These are phyloP conservation scores for Scaptomyza flava DNA, from an alignment of 2,888 invertebrate genomes.

Conservation along the genomic window DNA sequence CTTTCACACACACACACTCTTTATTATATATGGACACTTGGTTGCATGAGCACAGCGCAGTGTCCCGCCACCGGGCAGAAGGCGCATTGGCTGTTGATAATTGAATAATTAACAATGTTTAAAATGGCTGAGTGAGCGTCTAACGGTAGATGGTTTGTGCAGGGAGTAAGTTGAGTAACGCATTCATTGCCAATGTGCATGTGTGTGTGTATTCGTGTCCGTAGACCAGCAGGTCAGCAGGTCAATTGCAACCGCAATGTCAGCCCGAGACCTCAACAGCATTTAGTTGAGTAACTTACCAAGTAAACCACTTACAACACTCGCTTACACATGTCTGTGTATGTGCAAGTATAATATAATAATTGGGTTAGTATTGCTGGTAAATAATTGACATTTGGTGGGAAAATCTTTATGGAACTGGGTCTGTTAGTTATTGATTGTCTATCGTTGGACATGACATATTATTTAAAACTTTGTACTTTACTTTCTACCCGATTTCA, in stretches of 20 bases:
- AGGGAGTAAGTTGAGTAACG: neutral
- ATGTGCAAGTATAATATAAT: constrained; percentile 21
- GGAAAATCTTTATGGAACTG: constrained; percentile 72
- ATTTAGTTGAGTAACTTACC: constrained; percentile 47
- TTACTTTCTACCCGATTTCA: constrained; percentile 37
- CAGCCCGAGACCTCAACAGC: constrained; percentile 57
- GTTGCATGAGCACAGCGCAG: constrained; percentile 16
- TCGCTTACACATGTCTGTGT: constrained; percentile 8
- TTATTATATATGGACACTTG: constrained; percentile 36
- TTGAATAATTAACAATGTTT: constrained; percentile 81
- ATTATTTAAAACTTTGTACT: constrained; percentile 26
- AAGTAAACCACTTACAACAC: constrained; percentile 22
- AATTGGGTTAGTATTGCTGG: constrained; percentile 60
- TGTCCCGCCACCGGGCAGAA: constrained; percentile 3
- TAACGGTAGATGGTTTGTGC: constrained; percentile 21
- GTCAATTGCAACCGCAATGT: constrained; percentile 78
- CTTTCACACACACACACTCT: constrained; percentile 9
- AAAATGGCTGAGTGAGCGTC: constrained; percentile 60
- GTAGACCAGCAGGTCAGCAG: constrained; percentile 68
- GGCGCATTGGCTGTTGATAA: constrained; percentile 60
- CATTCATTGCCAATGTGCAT: constrained; percentile 9
- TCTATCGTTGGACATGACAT: constrained; percentile 31
- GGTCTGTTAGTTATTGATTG: constrained; percentile 80
- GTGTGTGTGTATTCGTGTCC: constrained; percentile 19
- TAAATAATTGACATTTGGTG: constrained; percentile 74